Percentiles rank a stretch among this genome's conserved stretches.
These are phyloP conservation scores for Cataglyphis hispanica DNA, from an alignment of 1,140 invertebrate genomes.

Conservation along the genomic window DNA sequence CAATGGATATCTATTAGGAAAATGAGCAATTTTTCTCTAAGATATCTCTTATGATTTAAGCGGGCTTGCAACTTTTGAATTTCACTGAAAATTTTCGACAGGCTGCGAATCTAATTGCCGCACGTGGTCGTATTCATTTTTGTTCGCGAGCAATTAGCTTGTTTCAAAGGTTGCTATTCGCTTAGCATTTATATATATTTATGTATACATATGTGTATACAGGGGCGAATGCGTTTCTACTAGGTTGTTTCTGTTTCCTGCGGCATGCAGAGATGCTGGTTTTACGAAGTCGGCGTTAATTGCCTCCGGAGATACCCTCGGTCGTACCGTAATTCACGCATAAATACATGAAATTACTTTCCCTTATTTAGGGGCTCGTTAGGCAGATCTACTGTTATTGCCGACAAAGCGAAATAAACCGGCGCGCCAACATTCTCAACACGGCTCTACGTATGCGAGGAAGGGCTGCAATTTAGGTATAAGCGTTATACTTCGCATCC, in stretches of 20 bases:
- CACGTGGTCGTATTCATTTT: constrained; percentile 78
- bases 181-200: constrained; percentile 63
- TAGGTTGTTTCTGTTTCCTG: constrained; percentile 69
- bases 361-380: constrained; percentile 86
- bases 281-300: constrained; percentile 85
- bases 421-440: constrained; percentile 67
- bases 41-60: constrained; percentile 13
- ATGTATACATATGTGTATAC: constrained; percentile 61
- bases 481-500: constrained; percentile 39
- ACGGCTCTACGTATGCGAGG: constrained; percentile 66
- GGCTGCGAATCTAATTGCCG: constrained; percentile 41
- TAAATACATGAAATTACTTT: constrained; percentile 87
- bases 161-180: constrained; percentile 70
- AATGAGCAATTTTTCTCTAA: neutral
- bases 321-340: constrained; percentile 83
- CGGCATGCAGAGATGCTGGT: constrained; percentile 74
- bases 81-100: constrained; percentile 25
- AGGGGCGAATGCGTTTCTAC: constrained; percentile 65
- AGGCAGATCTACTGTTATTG: constrained; percentile 86
- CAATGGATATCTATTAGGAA: neutral
- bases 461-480: constrained; percentile 60
- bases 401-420: constrained; percentile 80
- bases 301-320: constrained; percentile 81
- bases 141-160: constrained; percentile 75
- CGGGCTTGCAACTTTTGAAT: constrained; percentile 33